These are phyloP conservation scores for Brotula barbata DNA, from an alignment of 2,797 vertebrate species.

Conservation along the genomic window DNA sequence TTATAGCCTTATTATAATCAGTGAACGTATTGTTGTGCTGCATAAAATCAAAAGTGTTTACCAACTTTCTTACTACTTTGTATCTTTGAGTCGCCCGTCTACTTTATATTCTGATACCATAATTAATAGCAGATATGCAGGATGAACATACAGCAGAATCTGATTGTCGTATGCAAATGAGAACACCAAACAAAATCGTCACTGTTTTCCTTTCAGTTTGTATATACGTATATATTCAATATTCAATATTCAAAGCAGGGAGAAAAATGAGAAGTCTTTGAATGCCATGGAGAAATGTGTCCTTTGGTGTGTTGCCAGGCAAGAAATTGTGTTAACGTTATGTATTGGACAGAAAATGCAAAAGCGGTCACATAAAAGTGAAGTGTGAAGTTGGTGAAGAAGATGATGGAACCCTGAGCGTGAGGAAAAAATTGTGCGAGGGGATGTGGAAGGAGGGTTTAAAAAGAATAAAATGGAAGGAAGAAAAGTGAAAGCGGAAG, in stretches of 20 bases:
- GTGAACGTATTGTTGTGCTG: constrained; percentile 40
- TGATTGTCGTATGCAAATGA: neutral
- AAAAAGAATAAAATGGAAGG: neutral
- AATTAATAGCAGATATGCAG: constrained; percentile 14
- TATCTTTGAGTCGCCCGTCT: neutral
- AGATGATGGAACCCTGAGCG: too few relatives aligned
- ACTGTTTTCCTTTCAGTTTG: too few relatives aligned
- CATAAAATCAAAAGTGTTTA: constrained; percentile 9
- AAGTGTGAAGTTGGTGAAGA: too few relatives aligned
- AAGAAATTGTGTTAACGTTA: too few relatives aligned
- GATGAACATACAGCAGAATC: neutral
- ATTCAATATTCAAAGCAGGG: too few relatives aligned
- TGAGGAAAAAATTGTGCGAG: neutral
- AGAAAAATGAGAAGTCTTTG: neutral
- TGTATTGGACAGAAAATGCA: too few relatives aligned
- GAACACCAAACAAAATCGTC: too few relatives aligned
- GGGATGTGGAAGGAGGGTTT: neutral
- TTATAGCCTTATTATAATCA: neutral
- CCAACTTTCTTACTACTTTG: too few relatives aligned
- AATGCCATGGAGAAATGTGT: too few relatives aligned
- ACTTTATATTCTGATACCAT: neutral
- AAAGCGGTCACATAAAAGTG: too few relatives aligned
- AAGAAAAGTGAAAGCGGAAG: neutral
- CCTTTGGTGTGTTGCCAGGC: too few relatives aligned
- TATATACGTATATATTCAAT: too few relatives aligned